Conservation (phyloP, 2,888 invertebrate genomes). For the Drosophila affinis region DNA sequence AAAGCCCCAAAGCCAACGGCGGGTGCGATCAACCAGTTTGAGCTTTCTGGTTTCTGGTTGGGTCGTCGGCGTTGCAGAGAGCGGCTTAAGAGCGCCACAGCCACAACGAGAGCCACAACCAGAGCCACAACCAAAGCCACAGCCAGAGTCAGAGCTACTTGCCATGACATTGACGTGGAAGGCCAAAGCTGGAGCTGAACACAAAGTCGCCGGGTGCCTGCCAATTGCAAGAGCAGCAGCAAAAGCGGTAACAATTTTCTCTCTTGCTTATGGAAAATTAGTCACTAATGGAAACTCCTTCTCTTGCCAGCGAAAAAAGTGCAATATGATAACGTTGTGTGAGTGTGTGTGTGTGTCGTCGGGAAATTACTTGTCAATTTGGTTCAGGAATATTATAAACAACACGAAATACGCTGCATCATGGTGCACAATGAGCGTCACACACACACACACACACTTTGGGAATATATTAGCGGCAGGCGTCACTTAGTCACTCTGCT, state of each 20-base stretch:
- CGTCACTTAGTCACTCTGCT: conserved; percentile 12
- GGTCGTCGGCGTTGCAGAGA: conserved; percentile 37
- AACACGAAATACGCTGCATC: conserved; percentile 32
- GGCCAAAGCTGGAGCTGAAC: conserved; percentile 7
- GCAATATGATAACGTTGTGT: conserved; percentile 17
- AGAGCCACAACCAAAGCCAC: not conserved
- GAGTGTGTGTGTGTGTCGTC: conserved; percentile 4
- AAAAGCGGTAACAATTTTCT: conserved; percentile 29
- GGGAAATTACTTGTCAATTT: conserved; percentile 49
- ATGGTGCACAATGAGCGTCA: conserved; percentile 30
- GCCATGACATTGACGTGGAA: conserved; percentile 7
- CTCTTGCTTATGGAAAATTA: conserved; percentile 46
- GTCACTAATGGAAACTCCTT: conserved; percentile 41
- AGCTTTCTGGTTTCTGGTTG: conserved; percentile 46
- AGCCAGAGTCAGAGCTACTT: not conserved
- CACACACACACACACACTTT: not conserved
- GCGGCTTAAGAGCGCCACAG: conserved; percentile 28
- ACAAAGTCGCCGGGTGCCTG: not conserved
- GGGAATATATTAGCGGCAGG: conserved; percentile 29
- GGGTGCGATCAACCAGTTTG: conserved; percentile 77
- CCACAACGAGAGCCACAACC: too few species aligned
- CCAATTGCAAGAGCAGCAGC: not conserved
- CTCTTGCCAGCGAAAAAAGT: conserved; percentile 13
- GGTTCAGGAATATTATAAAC: conserved; percentile 30
- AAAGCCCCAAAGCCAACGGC: conserved; percentile 67